Evolutionary conservation across 2,888 invertebrate species (phyloP).

Genomic region (Diplolepis rosae): DNA sequence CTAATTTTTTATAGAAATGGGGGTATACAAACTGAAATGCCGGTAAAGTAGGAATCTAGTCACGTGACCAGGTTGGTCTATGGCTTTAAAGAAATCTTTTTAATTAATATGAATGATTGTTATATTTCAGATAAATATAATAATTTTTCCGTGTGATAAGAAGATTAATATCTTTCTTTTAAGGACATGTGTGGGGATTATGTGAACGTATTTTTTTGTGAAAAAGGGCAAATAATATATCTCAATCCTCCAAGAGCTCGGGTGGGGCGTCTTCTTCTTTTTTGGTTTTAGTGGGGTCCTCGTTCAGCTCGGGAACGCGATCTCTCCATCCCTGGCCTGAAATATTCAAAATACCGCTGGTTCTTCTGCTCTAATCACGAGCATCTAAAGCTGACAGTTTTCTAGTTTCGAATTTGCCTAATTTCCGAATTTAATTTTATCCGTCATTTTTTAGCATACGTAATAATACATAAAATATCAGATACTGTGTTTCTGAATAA

Average conservation of each 20-base stretch:
- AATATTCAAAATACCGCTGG: constrained; percentile 69
- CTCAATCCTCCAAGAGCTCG: constrained; percentile 62
- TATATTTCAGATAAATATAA: no score
- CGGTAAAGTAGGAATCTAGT: no score
- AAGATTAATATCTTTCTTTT: constrained; percentile 7
- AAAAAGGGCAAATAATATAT: constrained; percentile 9
- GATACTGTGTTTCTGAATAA: background rate
- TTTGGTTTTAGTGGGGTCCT: constrained; percentile 66
- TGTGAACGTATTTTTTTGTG: constrained; percentile 11
- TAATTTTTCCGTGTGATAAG: no score
- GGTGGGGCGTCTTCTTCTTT: constrained; percentile 59
- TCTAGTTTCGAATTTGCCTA: constrained; percentile 39
- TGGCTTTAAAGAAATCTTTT: no score
- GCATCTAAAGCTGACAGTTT: constrained; percentile 36
- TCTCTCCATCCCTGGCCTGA: constrained; percentile 73
- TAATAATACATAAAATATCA: constrained; percentile 29
- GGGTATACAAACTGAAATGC: no score
- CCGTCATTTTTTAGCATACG: constrained; percentile 6
- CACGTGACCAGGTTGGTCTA: no score
- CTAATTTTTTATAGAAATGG: no score
- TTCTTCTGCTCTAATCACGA: constrained; percentile 55
- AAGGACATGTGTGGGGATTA: background rate
- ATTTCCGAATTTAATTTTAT: constrained; percentile 36
- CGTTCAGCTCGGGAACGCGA: constrained; percentile 72
- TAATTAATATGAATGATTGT: no score